A percentile compares a stretch with the other conserved stretches of the same genome.
phyloP scores from a whole-genome alignment of 2,888 invertebrate genomes.

The Aphidius colemani region DNA sequence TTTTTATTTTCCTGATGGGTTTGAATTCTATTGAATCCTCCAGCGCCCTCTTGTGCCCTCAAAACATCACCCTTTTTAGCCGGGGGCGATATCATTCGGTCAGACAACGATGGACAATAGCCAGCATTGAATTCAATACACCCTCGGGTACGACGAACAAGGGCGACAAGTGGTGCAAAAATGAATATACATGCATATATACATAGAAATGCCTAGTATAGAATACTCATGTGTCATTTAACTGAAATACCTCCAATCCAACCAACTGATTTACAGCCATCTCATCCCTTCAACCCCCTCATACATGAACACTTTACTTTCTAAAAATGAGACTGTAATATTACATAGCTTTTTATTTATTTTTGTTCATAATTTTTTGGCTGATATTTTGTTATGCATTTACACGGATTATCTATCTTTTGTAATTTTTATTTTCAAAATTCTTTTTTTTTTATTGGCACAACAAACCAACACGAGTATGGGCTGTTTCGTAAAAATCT shows the following conservation, averaged over 20 bases:
- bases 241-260: constrained; percentile 57
- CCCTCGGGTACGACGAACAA: constrained; percentile 13
- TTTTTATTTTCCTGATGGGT: constrained; percentile 22
- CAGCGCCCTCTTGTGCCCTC: constrained; percentile 24
- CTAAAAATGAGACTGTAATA: constrained; percentile 22
- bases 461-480: constrained; percentile 19
- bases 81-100: constrained; percentile 53
- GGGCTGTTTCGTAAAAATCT: no score
- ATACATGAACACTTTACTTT: constrained; percentile 12
- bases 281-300: constrained; percentile 22
- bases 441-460: constrained; percentile 12
- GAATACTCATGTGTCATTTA: constrained; percentile 55
- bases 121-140: constrained; percentile 51
- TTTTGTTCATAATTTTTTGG: background rate
- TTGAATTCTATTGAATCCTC: constrained; percentile 24
- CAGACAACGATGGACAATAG: constrained; percentile 54
- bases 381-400: constrained; percentile 18
- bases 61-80: constrained; percentile 31
- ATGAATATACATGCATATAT: constrained; percentile 20
- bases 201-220: constrained; percentile 33
- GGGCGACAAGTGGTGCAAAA: constrained; percentile 25
- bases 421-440: constrained; percentile 10
- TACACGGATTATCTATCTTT: constrained; percentile 12
- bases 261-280: constrained; percentile 55
- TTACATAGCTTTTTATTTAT: constrained; percentile 4